These are phyloP conservation scores for Sinonovacula constricta DNA, from an alignment of 1,140 invertebrate genomes.

Conservation along the genomic window DNA sequence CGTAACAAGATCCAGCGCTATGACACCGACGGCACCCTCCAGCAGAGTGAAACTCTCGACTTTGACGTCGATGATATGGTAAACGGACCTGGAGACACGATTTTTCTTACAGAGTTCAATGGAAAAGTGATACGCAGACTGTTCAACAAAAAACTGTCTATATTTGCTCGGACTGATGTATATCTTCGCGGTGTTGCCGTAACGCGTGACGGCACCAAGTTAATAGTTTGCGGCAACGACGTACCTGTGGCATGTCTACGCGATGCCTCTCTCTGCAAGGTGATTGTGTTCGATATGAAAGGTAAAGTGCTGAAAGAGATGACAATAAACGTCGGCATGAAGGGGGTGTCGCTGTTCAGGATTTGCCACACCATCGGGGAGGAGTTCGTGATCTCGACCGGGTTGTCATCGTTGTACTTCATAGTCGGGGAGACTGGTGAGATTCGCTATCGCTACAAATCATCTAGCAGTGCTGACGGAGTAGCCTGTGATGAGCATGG, in stretches of 20 bases:
- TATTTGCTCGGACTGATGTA: slow-evolving; percentile 41
- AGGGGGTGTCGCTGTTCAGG: slow-evolving; percentile 32
- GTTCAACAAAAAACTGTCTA: slow-evolving; percentile 22
- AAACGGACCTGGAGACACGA: slow-evolving; percentile 9
- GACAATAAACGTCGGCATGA: slow-evolving; percentile 20
- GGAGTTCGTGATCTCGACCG: slow-evolving; percentile 37
- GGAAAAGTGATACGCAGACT: slow-evolving; percentile 41
- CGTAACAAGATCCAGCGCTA: slow-evolving; percentile 28
- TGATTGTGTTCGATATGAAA: slow-evolving; percentile 34
- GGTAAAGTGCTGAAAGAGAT: slow-evolving; percentile 32
- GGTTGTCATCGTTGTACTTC: slow-evolving; percentile 38
- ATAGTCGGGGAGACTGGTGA: slow-evolving; percentile 30
- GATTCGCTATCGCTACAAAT: slow-evolving; percentile 36
- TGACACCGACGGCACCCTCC: slow-evolving; percentile 3
- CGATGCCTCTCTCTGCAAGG: slow-evolving; percentile 27
- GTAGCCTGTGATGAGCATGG: slow-evolving; percentile 40
- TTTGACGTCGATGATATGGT: slow-evolving; percentile 49
- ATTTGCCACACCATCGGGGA: slow-evolving; percentile 43
- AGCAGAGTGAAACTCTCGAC: slow-evolving; percentile 34
- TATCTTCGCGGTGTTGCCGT: slow-evolving; percentile 35
- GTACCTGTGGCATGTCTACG: slow-evolving; percentile 35
- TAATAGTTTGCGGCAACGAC: slow-evolving; percentile 44
- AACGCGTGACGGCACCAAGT: slow-evolving; percentile 5
- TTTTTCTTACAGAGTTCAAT: slow-evolving; percentile 35
- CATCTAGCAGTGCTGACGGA: slow-evolving; percentile 28